phyloP scores from a whole-genome alignment of 2,888 invertebrate species.

The Myathropa florea region DNA sequence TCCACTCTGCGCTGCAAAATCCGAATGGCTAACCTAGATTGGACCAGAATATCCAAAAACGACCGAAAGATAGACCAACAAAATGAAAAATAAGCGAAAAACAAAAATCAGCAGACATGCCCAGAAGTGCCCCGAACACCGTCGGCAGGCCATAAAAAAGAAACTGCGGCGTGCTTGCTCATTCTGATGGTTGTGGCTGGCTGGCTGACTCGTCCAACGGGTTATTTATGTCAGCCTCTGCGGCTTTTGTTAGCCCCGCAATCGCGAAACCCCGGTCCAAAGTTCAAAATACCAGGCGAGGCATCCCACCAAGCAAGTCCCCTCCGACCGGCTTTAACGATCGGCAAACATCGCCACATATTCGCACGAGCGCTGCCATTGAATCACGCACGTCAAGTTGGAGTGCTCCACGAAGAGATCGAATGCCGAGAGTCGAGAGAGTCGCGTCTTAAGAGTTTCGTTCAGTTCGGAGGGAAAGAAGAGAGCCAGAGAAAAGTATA shows the following conservation, averaged over 20 bases:
- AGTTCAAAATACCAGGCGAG: constrained; percentile 60
- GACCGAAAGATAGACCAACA: neutral
- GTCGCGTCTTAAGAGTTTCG: constrained; percentile 17
- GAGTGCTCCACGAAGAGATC: neutral
- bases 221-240: constrained; percentile 61
- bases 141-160: neutral
- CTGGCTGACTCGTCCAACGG: constrained; percentile 45
- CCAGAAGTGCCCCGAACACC: constrained; percentile 31
- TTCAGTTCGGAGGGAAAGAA: neutral
- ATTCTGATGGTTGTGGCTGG: neutral
- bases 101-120: constrained; percentile 33
- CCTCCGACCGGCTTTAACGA: constrained; percentile 43
- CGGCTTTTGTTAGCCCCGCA: constrained; percentile 25
- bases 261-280: constrained; percentile 49
- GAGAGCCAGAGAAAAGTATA: neutral
- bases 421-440: neutral
- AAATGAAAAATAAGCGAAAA: neutral
- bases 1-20: constrained; percentile 6
- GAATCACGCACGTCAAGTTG: constrained; percentile 7
- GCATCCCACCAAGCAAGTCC: constrained; percentile 33
- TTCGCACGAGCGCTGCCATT: neutral
- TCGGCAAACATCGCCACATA: constrained; percentile 1
- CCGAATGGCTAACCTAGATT: constrained; percentile 52
- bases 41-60: neutral
- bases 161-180: constrained; percentile 11